Base-by-base conservation (phyloP, 2,888 invertebrate species). In the Agelastica alni region DNA sequence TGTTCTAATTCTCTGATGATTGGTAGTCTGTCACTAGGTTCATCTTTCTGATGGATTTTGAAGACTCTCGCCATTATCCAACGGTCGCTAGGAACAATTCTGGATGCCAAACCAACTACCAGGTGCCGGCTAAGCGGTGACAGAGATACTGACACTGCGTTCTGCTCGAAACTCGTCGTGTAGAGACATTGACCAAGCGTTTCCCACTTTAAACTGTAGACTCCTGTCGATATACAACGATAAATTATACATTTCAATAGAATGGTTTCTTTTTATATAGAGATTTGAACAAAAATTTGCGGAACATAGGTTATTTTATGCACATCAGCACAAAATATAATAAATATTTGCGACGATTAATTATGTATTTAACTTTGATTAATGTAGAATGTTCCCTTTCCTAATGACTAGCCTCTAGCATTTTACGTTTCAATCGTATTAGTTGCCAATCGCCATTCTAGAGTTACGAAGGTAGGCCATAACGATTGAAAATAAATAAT, bases 71-170 rank as follows among this genome's bases (percentile, higher is more conserved):
- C 80, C 75, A 77, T 78, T 36, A 74, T 32, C 59, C 59, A 59
- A 10, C 59, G 72, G 36, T 82, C 80, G 68, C 79, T 81, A 9
- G 82, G 80, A 55, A 83, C 79, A 32, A 85, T 79, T 1, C 86
- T 80, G 26, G 87, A 85, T 54, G 89, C 90, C 30, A 92, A 80
- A 9, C 93, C 93, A 17, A 93, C 91, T 36, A 92, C 82, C 18
- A 93, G 79, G 76, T 91, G 89, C 17, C 88, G 83, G 60, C 85
- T 85, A 9, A 88, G 84, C 1, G 93, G 92, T n/a, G 92, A 92
- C 60, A 93, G 79, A 57, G 91, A 90, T 31, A 93, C 87, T 1
- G 92, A 92, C 42, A 93, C 89, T 1, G 90, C 91, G 73, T 87
- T 87, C 67, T 89, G 88, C 68, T 88, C 88, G 60, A 88, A 82